Evolutionary conservation across 1,140 invertebrate species (phyloP).

Genomic region (Neelides sp.): DNA sequence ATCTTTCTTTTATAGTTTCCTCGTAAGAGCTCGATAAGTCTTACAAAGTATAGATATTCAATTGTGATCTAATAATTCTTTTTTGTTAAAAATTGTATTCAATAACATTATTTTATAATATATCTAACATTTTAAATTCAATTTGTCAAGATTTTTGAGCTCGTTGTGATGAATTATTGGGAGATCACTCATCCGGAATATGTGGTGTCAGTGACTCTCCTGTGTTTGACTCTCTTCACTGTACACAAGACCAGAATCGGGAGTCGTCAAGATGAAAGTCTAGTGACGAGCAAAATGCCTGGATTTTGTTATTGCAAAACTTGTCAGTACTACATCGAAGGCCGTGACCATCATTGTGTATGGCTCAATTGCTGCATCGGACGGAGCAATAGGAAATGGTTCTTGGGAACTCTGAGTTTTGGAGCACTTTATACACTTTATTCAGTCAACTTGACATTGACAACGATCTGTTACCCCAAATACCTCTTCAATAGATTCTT

Average conservation of each 20-base stretch:
- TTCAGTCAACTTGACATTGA: constrained; percentile 9
- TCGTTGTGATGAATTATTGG: background rate
- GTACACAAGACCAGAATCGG: constrained; percentile 11
- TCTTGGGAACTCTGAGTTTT: constrained; percentile 5
- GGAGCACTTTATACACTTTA: constrained; percentile 8
- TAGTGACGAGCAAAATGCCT: constrained; percentile 31
- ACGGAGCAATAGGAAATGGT: constrained; percentile 14
- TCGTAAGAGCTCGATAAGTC: constrained; percentile 33
- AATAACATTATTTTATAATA: no score
- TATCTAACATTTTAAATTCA: no score
- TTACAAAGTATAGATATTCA: background rate
- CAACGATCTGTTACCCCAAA: constrained; percentile 12
- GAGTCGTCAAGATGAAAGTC: constrained; percentile 8
- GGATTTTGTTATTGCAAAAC: constrained; percentile 34
- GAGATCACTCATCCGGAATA: constrained; percentile 19
- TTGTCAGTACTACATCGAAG: constrained; percentile 38
- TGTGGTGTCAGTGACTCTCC: constrained; percentile 20
- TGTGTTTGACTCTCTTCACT: constrained; percentile 28
- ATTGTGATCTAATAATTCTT: background rate
- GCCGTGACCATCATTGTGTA: constrained; percentile 40
- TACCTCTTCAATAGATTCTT: constrained; percentile 5
- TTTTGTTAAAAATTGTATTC: no score
- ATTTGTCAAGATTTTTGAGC: constrained; percentile 14
- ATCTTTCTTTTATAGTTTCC: constrained; percentile 44
- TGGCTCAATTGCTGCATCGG: constrained; percentile 34